Conservation (phyloP, 2,113 vertebrate species). For the Loxodonta africana region DNA sequence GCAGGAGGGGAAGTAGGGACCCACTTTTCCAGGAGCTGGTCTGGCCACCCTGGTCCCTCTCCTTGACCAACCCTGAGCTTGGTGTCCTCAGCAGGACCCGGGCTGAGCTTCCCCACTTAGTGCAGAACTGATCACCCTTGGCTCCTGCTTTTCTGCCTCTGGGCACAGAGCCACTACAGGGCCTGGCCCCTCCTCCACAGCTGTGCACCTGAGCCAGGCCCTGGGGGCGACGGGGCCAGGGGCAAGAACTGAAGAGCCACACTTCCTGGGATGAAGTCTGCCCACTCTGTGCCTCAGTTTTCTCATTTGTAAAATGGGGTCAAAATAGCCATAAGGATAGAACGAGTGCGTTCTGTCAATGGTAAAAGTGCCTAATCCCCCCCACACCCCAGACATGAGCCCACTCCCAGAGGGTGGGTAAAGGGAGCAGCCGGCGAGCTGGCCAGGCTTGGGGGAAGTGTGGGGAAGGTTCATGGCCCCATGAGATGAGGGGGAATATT, state of each 20-base stretch:
- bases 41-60: neutral
- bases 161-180: no score
- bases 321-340: no score
- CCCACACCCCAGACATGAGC: fast-evolving
- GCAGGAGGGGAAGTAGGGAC: neutral
- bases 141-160: neutral
- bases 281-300: neutral
- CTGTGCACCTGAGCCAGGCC: neutral
- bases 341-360: fast-evolving
- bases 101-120: neutral
- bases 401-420: neutral
- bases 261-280: neutral
- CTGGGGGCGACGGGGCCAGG: no score
- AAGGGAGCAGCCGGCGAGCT: no score
- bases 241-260: neutral
- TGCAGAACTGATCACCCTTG: neutral
- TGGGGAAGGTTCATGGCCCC: neutral
- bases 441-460: fast-evolving
- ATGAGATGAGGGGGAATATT: no score
- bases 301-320: neutral
- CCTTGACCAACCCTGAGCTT: neutral
- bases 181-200: no score
- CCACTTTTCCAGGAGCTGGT: no score
- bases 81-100: neutral
- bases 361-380: neutral